Conservation (phyloP, 2,888 invertebrate species). For the Heliconius ethilla region DNA sequence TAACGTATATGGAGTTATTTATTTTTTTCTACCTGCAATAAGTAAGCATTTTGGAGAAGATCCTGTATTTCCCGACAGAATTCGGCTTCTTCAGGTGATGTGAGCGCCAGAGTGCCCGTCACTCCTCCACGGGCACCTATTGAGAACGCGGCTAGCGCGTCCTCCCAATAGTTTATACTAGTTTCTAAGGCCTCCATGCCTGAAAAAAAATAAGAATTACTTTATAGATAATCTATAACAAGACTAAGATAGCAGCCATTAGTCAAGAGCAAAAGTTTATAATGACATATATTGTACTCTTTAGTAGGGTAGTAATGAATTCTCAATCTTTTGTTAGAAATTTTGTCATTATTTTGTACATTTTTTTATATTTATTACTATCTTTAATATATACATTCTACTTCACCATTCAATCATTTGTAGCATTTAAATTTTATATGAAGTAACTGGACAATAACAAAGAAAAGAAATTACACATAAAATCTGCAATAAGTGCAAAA, state of each 20-base stretch:
- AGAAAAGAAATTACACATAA: no score
- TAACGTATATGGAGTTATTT: not conserved
- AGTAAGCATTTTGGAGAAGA: conserved; percentile 91
- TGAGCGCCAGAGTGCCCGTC: conserved; percentile 84
- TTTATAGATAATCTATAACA: no score
- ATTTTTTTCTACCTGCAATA: conserved; percentile 78
- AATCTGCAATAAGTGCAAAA: no score
- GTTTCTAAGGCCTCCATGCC: conserved; percentile 96
- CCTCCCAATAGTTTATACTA: conserved; percentile 97
- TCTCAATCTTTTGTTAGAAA: not conserved
- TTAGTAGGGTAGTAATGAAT: not conserved
- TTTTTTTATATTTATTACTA: not conserved
- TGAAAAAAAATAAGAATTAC: conserved; percentile 55
- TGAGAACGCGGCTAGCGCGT: conserved; percentile 91
- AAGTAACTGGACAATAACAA: no score
- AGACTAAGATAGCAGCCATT: no score
- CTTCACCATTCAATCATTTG: no score
- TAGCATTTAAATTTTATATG: no score
- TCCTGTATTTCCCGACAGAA: conserved; percentile 91
- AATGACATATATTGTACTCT: no score
- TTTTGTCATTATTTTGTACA: not conserved
- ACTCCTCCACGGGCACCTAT: conserved; percentile 81
- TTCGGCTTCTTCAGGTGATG: conserved; percentile 92
- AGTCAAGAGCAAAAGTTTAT: no score
- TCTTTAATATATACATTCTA: no score